Evolutionary conservation across 2,888 invertebrate species (phyloP).

Genomic region (Euproctis similis): DNA sequence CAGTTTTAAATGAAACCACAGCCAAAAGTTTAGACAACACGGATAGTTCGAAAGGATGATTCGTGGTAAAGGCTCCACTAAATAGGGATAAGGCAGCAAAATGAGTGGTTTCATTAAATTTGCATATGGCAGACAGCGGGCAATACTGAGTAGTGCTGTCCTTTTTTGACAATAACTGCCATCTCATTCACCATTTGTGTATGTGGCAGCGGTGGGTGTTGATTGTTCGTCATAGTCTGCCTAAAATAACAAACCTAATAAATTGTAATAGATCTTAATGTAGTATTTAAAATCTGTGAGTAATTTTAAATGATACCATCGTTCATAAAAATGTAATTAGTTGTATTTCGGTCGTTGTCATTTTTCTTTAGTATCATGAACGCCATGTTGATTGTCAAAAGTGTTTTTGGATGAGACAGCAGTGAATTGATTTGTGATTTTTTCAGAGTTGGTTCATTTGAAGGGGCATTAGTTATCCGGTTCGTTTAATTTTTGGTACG

Average conservation of each 20-base stretch:
- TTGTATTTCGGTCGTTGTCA: constrained; percentile 50
- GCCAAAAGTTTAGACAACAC: too few species aligned
- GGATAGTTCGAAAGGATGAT: too few species aligned
- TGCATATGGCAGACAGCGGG: too few species aligned
- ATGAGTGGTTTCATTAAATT: too few species aligned
- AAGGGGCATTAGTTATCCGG: constrained; percentile 50
- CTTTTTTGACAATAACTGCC: constrained; percentile 38
- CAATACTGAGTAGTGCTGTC: too few species aligned
- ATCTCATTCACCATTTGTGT: constrained; percentile 72
- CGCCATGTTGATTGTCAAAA: constrained; percentile 77
- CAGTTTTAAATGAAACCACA: too few species aligned
- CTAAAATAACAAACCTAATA: constrained; percentile 40
- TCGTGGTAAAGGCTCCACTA: too few species aligned
- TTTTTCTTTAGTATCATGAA: constrained; percentile 54
- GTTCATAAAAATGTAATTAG: constrained; percentile 12
- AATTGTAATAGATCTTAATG: constrained; percentile 52
- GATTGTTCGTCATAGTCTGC: constrained; percentile 50
- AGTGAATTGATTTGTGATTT: constrained; percentile 69
- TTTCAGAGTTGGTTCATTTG: constrained; percentile 65
- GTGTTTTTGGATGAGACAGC: constrained; percentile 70
- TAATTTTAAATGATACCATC: constrained; percentile 27
- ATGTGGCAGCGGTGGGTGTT: constrained; percentile 71
- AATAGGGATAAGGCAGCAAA: too few species aligned
- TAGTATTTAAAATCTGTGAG: constrained; percentile 63
- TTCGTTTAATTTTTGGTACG: constrained; percentile 49